These are phyloP conservation scores for Zaprionus kolodkinae DNA, from an alignment of 1,140 invertebrate species.

Conservation along the genomic window DNA sequence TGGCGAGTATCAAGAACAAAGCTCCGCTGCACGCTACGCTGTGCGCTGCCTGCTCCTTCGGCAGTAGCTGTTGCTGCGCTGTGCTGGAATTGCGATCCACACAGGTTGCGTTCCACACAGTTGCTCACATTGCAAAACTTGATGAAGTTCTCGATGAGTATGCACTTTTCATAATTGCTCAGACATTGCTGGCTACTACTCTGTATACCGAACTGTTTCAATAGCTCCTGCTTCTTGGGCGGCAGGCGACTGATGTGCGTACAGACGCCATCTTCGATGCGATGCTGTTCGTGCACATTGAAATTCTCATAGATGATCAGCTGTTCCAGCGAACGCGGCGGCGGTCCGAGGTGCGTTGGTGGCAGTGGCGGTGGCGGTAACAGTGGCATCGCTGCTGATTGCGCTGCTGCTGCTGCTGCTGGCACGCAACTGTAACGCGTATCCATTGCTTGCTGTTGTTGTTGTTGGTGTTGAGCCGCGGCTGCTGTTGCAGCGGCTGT, in stretches of 20 bases:
- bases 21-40: slow-evolving; percentile 55
- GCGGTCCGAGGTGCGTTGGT: slow-evolving; percentile 49
- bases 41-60: slow-evolving; percentile 23
- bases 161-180: slow-evolving; percentile 84
- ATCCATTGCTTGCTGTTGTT: slow-evolving; percentile 34
- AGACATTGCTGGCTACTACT: slow-evolving; percentile 83
- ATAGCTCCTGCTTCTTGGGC: slow-evolving; percentile 83
- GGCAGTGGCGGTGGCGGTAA: slow-evolving; percentile 49
- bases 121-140: slow-evolving; percentile 85
- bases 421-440: background rate
- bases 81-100: background rate
- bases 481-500: slow-evolving; percentile 24
- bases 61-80: background rate
- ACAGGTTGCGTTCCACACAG: background rate
- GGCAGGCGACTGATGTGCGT: slow-evolving; percentile 82
- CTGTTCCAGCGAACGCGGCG: slow-evolving; percentile 71
- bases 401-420: slow-evolving; percentile 42
- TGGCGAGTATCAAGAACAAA: slow-evolving; percentile 62
- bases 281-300: slow-evolving; percentile 80
- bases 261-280: slow-evolving; percentile 82
- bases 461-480: slow-evolving; percentile 31
- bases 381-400: slow-evolving; percentile 20
- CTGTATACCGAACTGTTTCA: slow-evolving; percentile 84
- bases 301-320: slow-evolving; percentile 83
- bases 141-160: slow-evolving; percentile 84